phyloP scores from a whole-genome alignment of 64 coral and sea anemone species.

The Pachyseris speciosa region DNA sequence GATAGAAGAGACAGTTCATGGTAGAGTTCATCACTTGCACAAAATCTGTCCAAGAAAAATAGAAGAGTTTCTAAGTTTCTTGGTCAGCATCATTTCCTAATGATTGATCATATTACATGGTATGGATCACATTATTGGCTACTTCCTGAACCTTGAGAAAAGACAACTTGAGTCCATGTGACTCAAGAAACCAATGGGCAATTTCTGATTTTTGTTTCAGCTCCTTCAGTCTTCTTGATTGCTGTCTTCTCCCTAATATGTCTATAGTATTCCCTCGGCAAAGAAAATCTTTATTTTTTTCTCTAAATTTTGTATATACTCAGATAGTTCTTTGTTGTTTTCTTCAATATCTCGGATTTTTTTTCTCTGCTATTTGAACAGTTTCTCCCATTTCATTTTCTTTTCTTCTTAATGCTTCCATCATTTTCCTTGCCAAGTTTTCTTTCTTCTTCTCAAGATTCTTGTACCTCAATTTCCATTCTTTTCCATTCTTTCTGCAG shows the following conservation, averaged over 20 bases:
- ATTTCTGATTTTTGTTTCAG: slow-evolving; percentile 64
- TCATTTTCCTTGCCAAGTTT: too few relatives aligned
- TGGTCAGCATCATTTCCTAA: neutral
- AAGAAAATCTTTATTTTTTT: slow-evolving; percentile 28
- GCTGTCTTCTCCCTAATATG: slow-evolving; percentile 45
- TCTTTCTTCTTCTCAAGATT: too few relatives aligned
- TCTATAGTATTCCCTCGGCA: slow-evolving; percentile 42
- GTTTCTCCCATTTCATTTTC: slow-evolving; percentile 45
- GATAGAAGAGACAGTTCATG: slow-evolving; percentile 53
- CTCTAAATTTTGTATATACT: slow-evolving; percentile 50
- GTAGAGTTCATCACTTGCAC: too few relatives aligned
- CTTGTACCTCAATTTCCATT: slow-evolving; percentile 30
- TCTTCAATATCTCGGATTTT: slow-evolving; percentile 14
- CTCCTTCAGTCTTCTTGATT: too few relatives aligned
- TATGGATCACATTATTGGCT: neutral
- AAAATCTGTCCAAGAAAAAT: slow-evolving; percentile 62
- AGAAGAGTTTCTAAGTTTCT: slow-evolving; percentile 34
- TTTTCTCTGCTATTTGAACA: neutral
- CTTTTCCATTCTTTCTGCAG: too few relatives aligned
- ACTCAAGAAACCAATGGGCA: slow-evolving; percentile 61
- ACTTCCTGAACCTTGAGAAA: slow-evolving; percentile 61
- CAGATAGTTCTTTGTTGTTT: slow-evolving; percentile 43
- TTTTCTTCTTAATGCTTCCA: too few relatives aligned
- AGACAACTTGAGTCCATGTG: slow-evolving; percentile 67
- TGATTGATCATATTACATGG: slow-evolving; percentile 11